phyloP scores from a whole-genome alignment of 64 coral and sea anemone species.

The Pocillopora damicornis region DNA sequence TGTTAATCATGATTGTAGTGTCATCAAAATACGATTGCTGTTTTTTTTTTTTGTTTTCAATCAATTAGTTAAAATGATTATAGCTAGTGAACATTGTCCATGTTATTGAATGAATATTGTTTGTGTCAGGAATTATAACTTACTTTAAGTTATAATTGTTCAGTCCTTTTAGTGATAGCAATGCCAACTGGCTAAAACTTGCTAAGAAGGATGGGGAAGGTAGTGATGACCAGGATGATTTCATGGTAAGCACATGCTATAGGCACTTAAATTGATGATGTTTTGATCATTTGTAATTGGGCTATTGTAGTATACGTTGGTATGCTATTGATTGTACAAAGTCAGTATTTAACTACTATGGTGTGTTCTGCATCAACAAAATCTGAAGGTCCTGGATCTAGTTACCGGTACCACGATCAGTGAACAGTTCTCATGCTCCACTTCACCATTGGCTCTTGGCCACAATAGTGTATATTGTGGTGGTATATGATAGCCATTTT shows the following conservation, averaged over 20 bases:
- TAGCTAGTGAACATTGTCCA: neutral
- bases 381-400: too few relatives aligned
- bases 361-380: too few relatives aligned
- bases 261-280: too few relatives aligned
- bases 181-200: constrained; percentile 54
- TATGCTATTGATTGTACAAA: too few relatives aligned
- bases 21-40: neutral
- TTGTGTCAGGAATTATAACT: neutral
- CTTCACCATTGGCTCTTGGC: constrained; percentile 8
- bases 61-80: neutral
- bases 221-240: constrained; percentile 16
- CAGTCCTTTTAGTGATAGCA: constrained; percentile 67
- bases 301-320: too few relatives aligned
- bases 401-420: too few relatives aligned
- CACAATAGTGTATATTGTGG: neutral
- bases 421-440: neutral
- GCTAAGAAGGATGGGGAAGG: constrained; percentile 13
- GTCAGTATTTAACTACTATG: too few relatives aligned
- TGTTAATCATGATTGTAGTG: neutral
- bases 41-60: too few relatives aligned
- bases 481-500: constrained; percentile 4
- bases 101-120: neutral
- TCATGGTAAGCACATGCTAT: constrained; percentile 12
- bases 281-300: too few relatives aligned
- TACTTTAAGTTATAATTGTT: neutral